These are phyloP conservation scores for Campylomormyrus tamandua DNA, from an alignment of 2,113 vertebrate species.

Conservation along the genomic window DNA sequence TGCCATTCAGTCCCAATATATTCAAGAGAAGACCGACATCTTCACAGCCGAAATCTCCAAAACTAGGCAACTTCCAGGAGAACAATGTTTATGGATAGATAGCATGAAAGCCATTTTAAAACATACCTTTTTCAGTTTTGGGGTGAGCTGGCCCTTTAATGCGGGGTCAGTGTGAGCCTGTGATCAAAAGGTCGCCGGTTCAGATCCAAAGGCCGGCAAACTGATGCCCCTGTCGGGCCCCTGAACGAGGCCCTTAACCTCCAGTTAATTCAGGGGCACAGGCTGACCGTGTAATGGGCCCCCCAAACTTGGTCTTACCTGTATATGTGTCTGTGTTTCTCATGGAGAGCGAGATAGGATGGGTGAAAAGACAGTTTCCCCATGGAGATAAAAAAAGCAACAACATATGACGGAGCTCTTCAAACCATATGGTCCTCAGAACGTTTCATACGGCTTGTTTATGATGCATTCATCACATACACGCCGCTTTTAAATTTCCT, in stretches of 20 bases:
- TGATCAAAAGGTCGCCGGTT: not conserved
- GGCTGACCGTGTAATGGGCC: not conserved
- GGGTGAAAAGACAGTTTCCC: not conserved
- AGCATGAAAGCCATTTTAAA: not conserved
- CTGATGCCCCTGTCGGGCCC: not conserved
- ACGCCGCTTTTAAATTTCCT: not conserved
- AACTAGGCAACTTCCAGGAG: not conserved
- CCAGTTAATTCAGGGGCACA: not conserved
- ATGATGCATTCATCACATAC: not conserved
- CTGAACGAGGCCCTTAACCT: not conserved
- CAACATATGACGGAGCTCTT: not conserved
- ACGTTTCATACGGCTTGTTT: not conserved
- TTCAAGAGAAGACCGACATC: not conserved
- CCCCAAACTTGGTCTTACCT: not conserved
- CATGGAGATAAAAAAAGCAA: not conserved
- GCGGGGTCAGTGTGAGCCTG: not conserved
- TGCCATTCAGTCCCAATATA: not conserved
- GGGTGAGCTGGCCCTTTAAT: not conserved
- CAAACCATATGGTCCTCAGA: not conserved
- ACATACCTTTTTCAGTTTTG: not conserved
- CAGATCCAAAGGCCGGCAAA: not conserved
- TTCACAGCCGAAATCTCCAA: not conserved
- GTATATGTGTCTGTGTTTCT: not conserved
- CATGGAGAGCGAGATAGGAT: not conserved
- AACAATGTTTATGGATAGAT: not conserved